Base-by-base conservation (phyloP, 2,113 vertebrate species). In the Boleophthalmus pectinirostris region DNA sequence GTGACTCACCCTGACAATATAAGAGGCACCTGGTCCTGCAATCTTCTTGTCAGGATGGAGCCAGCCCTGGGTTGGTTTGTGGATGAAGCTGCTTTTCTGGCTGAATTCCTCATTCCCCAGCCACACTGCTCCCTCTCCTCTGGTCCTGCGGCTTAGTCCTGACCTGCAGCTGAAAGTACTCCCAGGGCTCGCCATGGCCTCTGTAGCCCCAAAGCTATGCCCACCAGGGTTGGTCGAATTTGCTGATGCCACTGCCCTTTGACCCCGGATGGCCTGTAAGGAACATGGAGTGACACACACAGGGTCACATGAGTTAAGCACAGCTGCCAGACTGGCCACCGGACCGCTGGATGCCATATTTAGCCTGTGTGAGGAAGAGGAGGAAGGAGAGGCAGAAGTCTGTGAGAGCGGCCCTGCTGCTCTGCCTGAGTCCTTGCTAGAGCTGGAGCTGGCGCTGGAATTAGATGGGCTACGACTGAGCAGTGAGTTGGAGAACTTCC, bases 31-130 rank as follows among this genome's bases (percentile, higher is more conserved):
- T 0, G 95, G 92, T 77, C 96, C 95, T 79, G 94, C 87, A 67
- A 98, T 95, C 87, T 94, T 92, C 85, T 95, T 95, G 78, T 98
- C 97, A 5, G 96, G 93, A 84, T 99, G 97, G 75, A 97, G 90
- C 97, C 97, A 98, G 67, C 97, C 97, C 80, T 97, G 96, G n/a
- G 96, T 93, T 1, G 97, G 97, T 88, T 98, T 98, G 90, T 96
- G 95, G 90, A 98, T 96, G 89, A 98, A 97, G 86, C 93, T 95
- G 46, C 95, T 95, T 81, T 95, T 97, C 77, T 96, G 95, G 83
- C 80, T 94, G 92, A 96, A 94, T 56, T 97, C 96, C 29, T 95
- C 96, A 21, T 91, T 93, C 11, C 91, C 88, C 13, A 89, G 90
- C 58, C 92, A 91, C 78, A 93, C 80, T 24, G 65, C 18, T 33